Base-by-base conservation (phyloP, 2,888 invertebrate species). In the Lottia gigantea region DNA sequence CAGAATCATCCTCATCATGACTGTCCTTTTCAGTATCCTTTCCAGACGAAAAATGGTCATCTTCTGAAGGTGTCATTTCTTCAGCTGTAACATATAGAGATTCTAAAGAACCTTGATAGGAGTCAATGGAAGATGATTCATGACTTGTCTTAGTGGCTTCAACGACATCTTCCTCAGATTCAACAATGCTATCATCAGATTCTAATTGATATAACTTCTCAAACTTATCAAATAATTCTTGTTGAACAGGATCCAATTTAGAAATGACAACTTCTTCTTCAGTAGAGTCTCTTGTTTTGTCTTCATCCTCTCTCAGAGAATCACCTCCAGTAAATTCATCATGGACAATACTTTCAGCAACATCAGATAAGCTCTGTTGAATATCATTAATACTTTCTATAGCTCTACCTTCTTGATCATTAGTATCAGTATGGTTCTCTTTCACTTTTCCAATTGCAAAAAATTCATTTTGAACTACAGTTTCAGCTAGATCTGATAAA, bases 61-160 rank as follows among this genome's bases (percentile, higher is more conserved):
- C 47, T 31, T 68, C 63, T 68, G 49, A 49, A 61, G 67, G 55
- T 3, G 67, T 31, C 55, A 49, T 55, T 40, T 67, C 67, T 19
- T 49, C 67, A 23, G 55, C 55, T 55, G 55, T 55, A 12, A 55
- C 55, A 55, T 55, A 55, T 23, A 55, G 55, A 55, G 55, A 55
- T 55, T 55, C 55, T 12, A 55, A 23, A 23, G 55, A 55, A 12
- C 55, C 55, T 55, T 55, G 55, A 11, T 55, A 55, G 19, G 55
- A 55, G 14, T 55, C 55, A 19, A 55, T 12, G 12, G 55, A 55
- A 23, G 55, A 55, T 55, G 19, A 19, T 2, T 55, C 55, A 23
- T 12, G 12, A 23, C 14, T 19, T 12, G 55, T 23, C 14, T 55
- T 23, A n/a, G 2, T 14, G 14, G 3, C 2, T 55, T 55, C 19